Evolutionary conservation across 2,888 invertebrate species (phyloP), one percentile per base, ranked within the genome.

Genomic region (Idaea aversata): DNA sequence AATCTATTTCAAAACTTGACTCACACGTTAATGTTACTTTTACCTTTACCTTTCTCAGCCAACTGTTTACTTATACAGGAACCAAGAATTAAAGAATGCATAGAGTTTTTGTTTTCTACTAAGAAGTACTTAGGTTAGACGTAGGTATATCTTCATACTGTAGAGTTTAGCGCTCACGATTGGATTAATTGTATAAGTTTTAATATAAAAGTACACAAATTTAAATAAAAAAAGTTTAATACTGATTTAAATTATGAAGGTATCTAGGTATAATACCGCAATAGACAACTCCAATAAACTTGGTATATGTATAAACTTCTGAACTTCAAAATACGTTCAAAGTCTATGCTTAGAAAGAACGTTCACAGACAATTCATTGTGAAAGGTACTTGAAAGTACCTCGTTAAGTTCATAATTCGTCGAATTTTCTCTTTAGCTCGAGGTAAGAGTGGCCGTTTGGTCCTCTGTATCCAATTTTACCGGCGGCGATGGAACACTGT

Each of bases 401-500:
- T 35, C 47, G 58, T 60, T 68, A 35, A 77, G 68, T 71, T 81
- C 78, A 63, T 79, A 47, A 47, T 13, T 47, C 75, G 4, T 74
- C 73, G 15, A 74, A 65, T 70, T 63, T 63, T 63, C 75, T 80
- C 61, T 78, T 71, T 0, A 85, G 67, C 65, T 80, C 71, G 25
- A 89, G 72, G 69, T 88, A 85, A 0, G 88, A 88, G 25, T 75
- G 81, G 13, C 88, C 90, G 4, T 75, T 75, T 0, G 74, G 74
- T 3, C 83, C 80, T 34, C 73, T 72, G 59, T 86, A 79, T 15
- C 84, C 85, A 15, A 89, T 73, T 35, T 70, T 71, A 5, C 72
- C 70, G 0, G 88, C 88, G 0, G 79, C 81, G 10, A 66, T 59
- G 47, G 71, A 66, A 69, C 90, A 88, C 16, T 75, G 77, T n/a